Percentiles rank a stretch among this genome's conserved stretches.
phyloP scores from a whole-genome alignment of 37 sponge, comb jelly and placozoan genomes.

The Hexactinellida sp. region DNA sequence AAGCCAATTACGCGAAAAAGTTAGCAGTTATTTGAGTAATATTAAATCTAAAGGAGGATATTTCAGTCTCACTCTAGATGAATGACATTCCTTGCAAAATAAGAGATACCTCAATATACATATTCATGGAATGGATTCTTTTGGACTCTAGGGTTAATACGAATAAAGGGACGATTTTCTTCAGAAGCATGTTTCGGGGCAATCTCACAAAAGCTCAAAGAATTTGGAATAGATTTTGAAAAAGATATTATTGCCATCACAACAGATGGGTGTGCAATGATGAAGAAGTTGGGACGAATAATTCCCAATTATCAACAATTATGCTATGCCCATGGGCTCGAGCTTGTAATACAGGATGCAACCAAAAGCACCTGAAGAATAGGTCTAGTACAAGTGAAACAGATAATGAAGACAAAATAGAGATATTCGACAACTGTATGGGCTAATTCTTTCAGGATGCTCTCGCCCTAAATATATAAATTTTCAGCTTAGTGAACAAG shows the following conservation, averaged over 20 bases:
- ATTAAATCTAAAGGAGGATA: too few relatives aligned
- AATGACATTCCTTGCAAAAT: background rate
- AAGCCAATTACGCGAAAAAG: too few relatives aligned
- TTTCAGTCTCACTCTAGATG: too few relatives aligned
- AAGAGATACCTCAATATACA: too few relatives aligned
- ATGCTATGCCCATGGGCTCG: background rate
- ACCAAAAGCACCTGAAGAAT: too few relatives aligned
- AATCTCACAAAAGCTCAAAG: too few relatives aligned
- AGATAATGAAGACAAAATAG: background rate
- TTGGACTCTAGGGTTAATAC: background rate
- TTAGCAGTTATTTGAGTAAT: too few relatives aligned
- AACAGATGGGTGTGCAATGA: background rate
- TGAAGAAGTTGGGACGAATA: too few relatives aligned
- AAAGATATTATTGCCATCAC: background rate
- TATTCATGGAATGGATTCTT: background rate
- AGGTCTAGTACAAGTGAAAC: background rate
- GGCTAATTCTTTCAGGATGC: background rate
- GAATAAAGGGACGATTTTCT: background rate
- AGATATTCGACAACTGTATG: background rate
- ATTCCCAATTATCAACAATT: background rate
- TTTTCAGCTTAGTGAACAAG: background rate
- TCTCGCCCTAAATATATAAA: background rate
- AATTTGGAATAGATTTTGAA: background rate
- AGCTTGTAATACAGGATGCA: too few relatives aligned
- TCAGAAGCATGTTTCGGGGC: background rate